Evolutionary conservation across 2,888 invertebrate genomes (phyloP).

Genomic region (Eilema caniola): DNA sequence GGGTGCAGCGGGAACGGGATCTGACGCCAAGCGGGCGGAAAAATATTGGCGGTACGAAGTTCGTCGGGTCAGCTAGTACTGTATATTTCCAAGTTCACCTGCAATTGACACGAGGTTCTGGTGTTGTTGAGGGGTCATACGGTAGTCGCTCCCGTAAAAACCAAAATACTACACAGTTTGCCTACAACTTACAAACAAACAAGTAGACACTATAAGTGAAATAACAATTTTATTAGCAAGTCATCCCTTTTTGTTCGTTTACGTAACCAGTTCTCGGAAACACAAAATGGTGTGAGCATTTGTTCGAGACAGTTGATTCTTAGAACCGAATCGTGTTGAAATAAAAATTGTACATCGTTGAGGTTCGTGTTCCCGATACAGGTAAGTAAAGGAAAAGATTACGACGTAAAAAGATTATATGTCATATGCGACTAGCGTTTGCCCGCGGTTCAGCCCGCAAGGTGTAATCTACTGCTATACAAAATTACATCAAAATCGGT

Average conservation of each 20-base stretch:
- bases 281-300: constrained; percentile 15
- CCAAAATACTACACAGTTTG: neutral
- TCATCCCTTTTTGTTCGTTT: constrained; percentile 21
- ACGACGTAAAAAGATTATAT: too few species aligned
- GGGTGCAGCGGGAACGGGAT: too few species aligned
- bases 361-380: neutral
- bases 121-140: neutral
- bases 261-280: constrained; percentile 18
- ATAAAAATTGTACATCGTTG: neutral
- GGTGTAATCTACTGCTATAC: too few species aligned
- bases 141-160: neutral
- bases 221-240: constrained; percentile 13
- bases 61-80: too few species aligned
- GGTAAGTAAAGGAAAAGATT: neutral
- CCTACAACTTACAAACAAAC: neutral
- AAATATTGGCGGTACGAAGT: too few species aligned
- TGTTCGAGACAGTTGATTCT: constrained; percentile 6
- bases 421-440: too few species aligned
- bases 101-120: too few species aligned
- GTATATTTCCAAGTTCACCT: too few species aligned
- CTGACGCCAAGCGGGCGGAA: too few species aligned
- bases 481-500: too few species aligned
- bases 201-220: neutral
- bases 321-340: constrained; percentile 10
- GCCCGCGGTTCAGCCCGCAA: too few species aligned